Conservation (phyloP, 2,797 vertebrate genomes). For the Mallotus villosus region DNA sequence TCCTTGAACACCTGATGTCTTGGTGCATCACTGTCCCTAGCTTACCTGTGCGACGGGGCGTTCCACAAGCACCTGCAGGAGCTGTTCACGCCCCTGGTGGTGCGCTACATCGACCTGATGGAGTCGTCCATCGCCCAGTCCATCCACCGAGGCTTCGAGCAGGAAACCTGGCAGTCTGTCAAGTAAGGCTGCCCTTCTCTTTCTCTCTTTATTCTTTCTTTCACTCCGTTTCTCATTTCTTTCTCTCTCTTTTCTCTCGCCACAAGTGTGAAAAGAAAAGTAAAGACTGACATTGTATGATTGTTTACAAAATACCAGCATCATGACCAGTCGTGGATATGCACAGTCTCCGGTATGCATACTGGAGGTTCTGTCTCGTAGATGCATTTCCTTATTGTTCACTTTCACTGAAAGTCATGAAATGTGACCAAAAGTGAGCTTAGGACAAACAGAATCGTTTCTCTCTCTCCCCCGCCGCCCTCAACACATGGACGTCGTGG, state of each 20-base stretch:
- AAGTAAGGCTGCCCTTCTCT: conserved; percentile 79
- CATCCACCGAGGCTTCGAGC: conserved; percentile 93
- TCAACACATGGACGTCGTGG: background rate
- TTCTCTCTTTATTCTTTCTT: conserved; percentile 11
- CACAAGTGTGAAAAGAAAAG: no score
- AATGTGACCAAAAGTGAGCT: conserved; percentile 1
- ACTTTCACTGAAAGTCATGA: no score
- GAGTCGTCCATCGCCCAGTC: conserved; percentile 98
- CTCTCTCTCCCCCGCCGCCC: background rate
- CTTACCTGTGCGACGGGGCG: conserved; percentile 88
- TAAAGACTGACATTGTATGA: no score
- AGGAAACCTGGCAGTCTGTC: conserved; percentile 96
- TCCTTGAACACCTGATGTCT: background rate
- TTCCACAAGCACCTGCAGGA: conserved; percentile 98
- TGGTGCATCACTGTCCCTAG: conserved; percentile 79
- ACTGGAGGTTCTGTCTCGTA: no score
- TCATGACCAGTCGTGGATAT: no score
- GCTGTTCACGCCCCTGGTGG: conserved; percentile 89
- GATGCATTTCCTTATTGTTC: no score
- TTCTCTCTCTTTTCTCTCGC: no score
- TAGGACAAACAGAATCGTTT: background rate
- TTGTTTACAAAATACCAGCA: no score
- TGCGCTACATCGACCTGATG: conserved; percentile 98
- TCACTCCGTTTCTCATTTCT: background rate
- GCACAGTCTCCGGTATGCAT: background rate